phyloP scores from a whole-genome alignment of 2,797 vertebrate species.

The Alfaro cultratus region DNA sequence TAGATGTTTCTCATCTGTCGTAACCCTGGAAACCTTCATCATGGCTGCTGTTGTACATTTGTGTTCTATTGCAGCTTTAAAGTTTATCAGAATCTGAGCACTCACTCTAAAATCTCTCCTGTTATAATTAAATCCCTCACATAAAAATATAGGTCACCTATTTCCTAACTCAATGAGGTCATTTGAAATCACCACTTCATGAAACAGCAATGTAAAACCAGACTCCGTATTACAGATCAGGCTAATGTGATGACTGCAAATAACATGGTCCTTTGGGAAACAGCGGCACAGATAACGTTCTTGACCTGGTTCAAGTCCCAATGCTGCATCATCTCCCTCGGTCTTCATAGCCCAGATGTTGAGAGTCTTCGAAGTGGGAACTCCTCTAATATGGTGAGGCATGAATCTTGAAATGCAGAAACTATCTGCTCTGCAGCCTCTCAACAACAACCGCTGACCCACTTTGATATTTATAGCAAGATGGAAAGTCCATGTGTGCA shows the following conservation, averaged over 20 bases:
- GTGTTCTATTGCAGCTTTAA: neutral
- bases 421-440: conserved; percentile 53
- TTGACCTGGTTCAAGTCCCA: conserved; percentile 23
- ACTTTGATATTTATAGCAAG: conserved; percentile 76
- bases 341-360: conserved; percentile 55
- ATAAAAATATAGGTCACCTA: conserved; percentile 3
- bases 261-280: conserved; percentile 1
- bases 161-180: neutral
- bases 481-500: conserved; percentile 38
- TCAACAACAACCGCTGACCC: conserved; percentile 63
- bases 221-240: neutral
- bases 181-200: neutral
- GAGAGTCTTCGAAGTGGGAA: conserved; percentile 37
- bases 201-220: neutral
- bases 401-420: conserved; percentile 30
- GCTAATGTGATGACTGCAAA: neutral
- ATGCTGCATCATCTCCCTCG: conserved; percentile 24
- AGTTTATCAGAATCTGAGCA: neutral
- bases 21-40: neutral
- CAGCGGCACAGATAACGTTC: conserved; percentile 10
- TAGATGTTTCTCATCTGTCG: neutral
- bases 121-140: neutral
- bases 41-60: neutral
- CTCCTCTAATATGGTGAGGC: conserved; percentile 31
- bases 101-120: neutral